Conservation (phyloP, 2,888 invertebrate genomes). For the Gasteruption jaculator region DNA sequence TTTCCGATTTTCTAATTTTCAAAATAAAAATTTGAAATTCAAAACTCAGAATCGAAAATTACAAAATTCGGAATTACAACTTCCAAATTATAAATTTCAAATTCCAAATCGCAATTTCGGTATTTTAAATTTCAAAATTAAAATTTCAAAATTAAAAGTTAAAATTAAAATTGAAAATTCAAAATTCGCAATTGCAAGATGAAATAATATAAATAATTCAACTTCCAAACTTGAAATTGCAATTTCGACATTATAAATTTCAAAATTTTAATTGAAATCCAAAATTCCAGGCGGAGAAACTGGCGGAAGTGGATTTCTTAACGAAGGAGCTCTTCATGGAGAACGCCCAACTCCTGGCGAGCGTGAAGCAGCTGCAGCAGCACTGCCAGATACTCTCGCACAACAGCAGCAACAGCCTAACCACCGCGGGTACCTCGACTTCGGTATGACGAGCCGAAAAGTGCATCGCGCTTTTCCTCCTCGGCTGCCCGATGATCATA, state of each 20-base stretch:
- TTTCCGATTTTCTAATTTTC: neutral
- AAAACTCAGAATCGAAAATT: too few relatives aligned
- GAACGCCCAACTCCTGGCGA: slow-evolving; percentile 73
- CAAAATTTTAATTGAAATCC: slow-evolving; percentile 12
- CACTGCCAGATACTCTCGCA: slow-evolving; percentile 55
- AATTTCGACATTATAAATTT: slow-evolving; percentile 4
- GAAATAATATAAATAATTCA: neutral
- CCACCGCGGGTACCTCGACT: too few relatives aligned
- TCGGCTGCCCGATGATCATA: too few relatives aligned
- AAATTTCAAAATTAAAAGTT: neutral
- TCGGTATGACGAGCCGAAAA: too few relatives aligned
- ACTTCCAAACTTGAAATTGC: neutral
- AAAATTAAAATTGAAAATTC: neutral
- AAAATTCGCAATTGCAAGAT: neutral
- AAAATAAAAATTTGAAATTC: slow-evolving; percentile 6
- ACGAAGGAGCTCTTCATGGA: slow-evolving; percentile 82
- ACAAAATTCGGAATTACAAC: too few relatives aligned
- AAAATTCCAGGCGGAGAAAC: slow-evolving; percentile 58
- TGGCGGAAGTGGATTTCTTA: slow-evolving; percentile 69
- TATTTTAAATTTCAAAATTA: slow-evolving; percentile 4
- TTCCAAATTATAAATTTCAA: too few relatives aligned
- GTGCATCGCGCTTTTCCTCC: too few relatives aligned
- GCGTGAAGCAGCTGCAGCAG: slow-evolving; percentile 58
- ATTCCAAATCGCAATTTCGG: too few relatives aligned
- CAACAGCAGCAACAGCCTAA: too few relatives aligned